Percentiles rank a stretch among this genome's conserved stretches.
Evolutionary conservation across 2,113 vertebrate species (phyloP).

Genomic region (Rhineura floridana): DNA sequence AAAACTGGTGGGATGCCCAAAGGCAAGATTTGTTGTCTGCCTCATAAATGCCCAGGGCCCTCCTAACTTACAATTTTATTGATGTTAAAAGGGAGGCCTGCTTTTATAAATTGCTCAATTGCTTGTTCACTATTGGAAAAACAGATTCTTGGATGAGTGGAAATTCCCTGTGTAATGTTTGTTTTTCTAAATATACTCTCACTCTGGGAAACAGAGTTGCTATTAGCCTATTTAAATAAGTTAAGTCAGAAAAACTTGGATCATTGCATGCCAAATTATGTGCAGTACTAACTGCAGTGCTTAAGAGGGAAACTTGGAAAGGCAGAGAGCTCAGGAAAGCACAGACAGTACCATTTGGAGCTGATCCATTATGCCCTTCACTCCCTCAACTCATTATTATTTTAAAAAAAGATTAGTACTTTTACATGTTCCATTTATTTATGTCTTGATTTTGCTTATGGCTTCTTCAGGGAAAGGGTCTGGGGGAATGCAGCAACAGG

Average conservation of each 20-base stretch:
- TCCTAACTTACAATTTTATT: not conserved
- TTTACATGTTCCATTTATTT: not conserved
- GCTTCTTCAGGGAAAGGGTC: not conserved
- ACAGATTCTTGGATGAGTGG: not conserved
- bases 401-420: not conserved
- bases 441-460: not conserved
- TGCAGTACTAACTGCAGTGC: not conserved
- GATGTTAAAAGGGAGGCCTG: not conserved
- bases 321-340: not conserved
- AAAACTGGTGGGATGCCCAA: not conserved
- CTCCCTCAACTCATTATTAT: not conserved
- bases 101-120: conserved; percentile 6
- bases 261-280: not conserved
- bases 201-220: not conserved
- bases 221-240: not conserved
- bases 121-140: not conserved
- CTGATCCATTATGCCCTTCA: not conserved
- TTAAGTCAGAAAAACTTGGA: not conserved
- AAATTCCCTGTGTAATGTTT: not conserved
- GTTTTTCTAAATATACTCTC: conserved; percentile 2
- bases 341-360: not conserved
- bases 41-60: not conserved
- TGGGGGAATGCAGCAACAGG: not conserved
- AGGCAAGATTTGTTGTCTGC: not conserved
- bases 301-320: not conserved